Conservation (phyloP, 2,888 invertebrate genomes). For the Strigamia crassipes region DNA sequence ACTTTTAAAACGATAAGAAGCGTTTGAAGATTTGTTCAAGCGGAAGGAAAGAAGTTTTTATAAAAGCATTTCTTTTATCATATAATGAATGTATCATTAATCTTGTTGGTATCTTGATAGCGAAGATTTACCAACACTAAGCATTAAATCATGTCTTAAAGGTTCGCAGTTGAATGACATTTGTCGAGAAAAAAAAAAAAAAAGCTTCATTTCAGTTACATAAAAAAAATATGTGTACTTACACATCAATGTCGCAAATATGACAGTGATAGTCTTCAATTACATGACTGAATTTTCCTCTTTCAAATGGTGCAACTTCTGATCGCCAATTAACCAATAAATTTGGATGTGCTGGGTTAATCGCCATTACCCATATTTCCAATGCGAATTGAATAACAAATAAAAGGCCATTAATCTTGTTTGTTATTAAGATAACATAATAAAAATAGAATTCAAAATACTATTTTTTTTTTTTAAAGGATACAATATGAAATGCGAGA, state of each 20-base stretch:
- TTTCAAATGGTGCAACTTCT: conserved; percentile 82
- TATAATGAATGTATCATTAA: conserved; percentile 17
- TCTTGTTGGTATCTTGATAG: conserved; percentile 1
- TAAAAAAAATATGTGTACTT: conserved; percentile 7
- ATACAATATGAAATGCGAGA: conserved; percentile 65
- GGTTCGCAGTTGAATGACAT: conserved; percentile 21
- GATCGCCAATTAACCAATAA: conserved; percentile 65
- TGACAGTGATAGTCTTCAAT: conserved; percentile 95
- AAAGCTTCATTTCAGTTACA: background rate
- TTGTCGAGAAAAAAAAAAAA: background rate
- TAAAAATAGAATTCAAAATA: background rate
- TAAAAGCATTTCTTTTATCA: conserved; percentile 15
- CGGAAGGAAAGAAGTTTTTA: background rate
- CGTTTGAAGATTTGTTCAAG: background rate
- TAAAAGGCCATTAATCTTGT: conserved; percentile 62
- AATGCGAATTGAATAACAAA: conserved; percentile 74
- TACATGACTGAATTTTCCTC: conserved; percentile 84
- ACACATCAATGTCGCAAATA: conserved; percentile 75
- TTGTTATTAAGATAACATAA: background rate
- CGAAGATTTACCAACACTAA: background rate
- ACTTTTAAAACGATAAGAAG: conserved; percentile 14
- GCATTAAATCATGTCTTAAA: conserved; percentile 35
- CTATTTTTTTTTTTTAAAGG: conserved; percentile 53
- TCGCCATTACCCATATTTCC: conserved; percentile 76
- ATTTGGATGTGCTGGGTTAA: conserved; percentile 87